Evolutionary conservation across 2,888 invertebrate species (phyloP), one percentile per base, ranked within the genome.

Genomic region (Lasioglossum oenotherae): DNA sequence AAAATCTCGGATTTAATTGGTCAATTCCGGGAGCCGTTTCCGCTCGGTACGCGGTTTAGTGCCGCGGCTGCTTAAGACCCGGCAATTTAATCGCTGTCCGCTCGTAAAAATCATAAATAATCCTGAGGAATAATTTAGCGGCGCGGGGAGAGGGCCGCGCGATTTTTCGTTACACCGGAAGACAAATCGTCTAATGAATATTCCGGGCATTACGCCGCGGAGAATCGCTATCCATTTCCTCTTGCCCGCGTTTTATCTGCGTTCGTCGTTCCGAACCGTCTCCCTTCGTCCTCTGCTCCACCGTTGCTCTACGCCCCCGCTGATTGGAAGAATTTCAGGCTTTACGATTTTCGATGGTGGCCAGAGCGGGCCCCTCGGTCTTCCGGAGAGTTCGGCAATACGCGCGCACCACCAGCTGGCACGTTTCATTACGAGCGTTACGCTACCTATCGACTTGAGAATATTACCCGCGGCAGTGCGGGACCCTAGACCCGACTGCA

Each of bases 121-220:
- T 60, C 60, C 79, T 46, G 4, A 44, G n/a, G 79, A n/a, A 73
- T 64, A 79, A 79, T 79, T 79, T 35, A 79, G 67, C 31, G 19
- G 8, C 16, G 73, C 73, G 23, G 23, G 60, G 31, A 31, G 57
- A 23, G 53, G 53, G 53, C 53, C 53, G n/a, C 44, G 44, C 73
- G 79, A 79, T 73, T 79, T 79, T 79, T 73, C 74, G 74, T 79
- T 74, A 79, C 44, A 64, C 73, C 35, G 46, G 44, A 73, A 79
- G 79, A 79, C 74, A 73, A 46, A 79, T 79, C 60, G 79, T 60
- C 79, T 60, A 73, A 79, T 79, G 79, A 79, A 79, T 79, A 79
- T 79, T 79, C 79, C 79, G 60, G n/a, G 44, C 79, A 73, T 79
- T 79, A 79, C 79, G 44, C 79, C 79, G 44, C 57, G 73, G 60